A percentile compares a stretch with the other conserved stretches of the same genome.
Conservation (phyloP, 2,113 vertebrate genomes). For the Athene cunicularia region DNA sequence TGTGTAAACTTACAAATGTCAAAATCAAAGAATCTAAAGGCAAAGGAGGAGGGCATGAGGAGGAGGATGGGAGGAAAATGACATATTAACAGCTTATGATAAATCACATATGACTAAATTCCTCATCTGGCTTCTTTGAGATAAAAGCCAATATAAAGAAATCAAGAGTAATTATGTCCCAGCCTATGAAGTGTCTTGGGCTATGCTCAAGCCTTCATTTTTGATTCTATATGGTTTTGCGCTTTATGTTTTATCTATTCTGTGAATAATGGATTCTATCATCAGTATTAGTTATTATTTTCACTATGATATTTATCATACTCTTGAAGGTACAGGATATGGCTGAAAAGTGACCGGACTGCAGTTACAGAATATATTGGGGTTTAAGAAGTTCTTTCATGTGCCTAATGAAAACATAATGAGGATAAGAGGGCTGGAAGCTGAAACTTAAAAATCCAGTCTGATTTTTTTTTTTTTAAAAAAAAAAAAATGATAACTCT, state of each 20-base stretch:
- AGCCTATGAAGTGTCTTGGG: background rate
- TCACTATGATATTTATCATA: background rate
- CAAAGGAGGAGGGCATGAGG: background rate
- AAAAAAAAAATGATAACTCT: background rate
- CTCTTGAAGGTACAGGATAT: background rate
- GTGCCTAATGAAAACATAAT: background rate
- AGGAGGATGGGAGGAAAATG: background rate
- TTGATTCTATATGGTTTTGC: background rate
- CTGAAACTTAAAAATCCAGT: background rate
- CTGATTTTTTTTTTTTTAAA: background rate
- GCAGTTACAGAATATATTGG: background rate
- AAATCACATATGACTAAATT: conserved; percentile 5
- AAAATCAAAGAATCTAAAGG: background rate
- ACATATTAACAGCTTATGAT: background rate
- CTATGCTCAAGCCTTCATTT: background rate
- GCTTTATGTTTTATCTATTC: background rate
- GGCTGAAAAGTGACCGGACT: background rate
- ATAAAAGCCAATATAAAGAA: conserved; percentile 1
- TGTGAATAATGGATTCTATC: background rate
- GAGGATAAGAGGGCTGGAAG: background rate
- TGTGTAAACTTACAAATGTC: background rate
- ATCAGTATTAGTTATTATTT: background rate
- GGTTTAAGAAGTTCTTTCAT: background rate
- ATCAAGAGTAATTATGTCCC: background rate
- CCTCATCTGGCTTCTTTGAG: background rate